Evolutionary conservation across 2,888 invertebrate species (phyloP).

Genomic region (Pachydiplax longipennis): DNA sequence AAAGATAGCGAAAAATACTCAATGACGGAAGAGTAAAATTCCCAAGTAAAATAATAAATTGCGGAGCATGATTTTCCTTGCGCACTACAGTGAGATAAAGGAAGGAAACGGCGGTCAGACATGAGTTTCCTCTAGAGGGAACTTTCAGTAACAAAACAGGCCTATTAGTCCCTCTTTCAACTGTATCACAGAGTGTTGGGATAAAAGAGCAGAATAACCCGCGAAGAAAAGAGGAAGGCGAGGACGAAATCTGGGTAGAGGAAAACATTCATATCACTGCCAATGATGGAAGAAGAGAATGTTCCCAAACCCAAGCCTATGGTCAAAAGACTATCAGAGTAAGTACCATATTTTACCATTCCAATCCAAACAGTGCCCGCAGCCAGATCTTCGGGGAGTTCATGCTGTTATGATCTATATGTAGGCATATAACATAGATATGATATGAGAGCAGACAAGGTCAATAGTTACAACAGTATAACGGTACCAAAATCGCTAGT

Average conservation of each 20-base stretch:
- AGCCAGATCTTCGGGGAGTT: no score
- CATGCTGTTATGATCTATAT: no score
- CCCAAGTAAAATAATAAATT: no score
- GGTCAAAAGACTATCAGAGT: not conserved
- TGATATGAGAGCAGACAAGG: no score
- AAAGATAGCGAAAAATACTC: no score
- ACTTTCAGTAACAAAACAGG: not conserved
- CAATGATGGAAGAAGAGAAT: conserved; percentile 10
- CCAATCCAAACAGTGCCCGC: no score
- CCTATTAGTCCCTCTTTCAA: not conserved
- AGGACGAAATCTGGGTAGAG: no score
- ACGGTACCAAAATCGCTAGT: no score
- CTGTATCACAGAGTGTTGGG: not conserved
- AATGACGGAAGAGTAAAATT: no score
- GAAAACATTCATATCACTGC: not conserved
- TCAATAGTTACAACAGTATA: no score
- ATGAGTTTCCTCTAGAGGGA: not conserved
- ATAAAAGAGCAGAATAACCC: not conserved
- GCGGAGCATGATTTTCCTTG: no score
- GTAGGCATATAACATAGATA: no score
- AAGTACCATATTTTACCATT: not conserved
- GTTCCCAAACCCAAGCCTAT: not conserved
- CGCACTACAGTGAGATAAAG: not conserved
- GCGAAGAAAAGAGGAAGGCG: not conserved
- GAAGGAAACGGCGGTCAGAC: conserved; percentile 24